These are phyloP conservation scores for Dolichotis patagonum DNA, from an alignment of 2,113 vertebrate genomes.

Conservation along the genomic window DNA sequence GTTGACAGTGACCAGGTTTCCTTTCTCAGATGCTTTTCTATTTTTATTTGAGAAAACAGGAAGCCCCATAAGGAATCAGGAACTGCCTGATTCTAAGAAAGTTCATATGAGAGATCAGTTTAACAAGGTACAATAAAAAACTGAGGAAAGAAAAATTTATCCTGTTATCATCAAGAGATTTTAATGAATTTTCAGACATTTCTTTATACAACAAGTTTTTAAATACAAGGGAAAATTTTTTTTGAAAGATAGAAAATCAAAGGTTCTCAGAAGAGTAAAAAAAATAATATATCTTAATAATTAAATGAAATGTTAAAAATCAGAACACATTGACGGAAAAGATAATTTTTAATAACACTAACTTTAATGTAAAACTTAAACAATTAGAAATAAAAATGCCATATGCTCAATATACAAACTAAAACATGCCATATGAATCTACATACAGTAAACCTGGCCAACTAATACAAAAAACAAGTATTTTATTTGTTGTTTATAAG, in stretches of 20 bases:
- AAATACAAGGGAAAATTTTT: background rate
- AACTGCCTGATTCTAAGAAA: conserved; percentile 78
- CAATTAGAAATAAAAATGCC: conserved; percentile 43
- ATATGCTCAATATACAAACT: conserved; percentile 4
- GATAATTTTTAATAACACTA: background rate
- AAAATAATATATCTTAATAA: background rate
- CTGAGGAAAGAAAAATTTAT: conserved; percentile 1
- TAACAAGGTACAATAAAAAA: conserved; percentile 67
- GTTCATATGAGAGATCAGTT: conserved; percentile 63
- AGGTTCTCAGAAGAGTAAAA: conserved; percentile 22
- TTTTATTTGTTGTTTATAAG: conserved; percentile 20
- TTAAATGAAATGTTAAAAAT: conserved; percentile 49
- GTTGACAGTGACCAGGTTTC: conserved; percentile 73
- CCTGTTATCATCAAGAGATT: conserved; percentile 35
- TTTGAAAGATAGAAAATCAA: background rate
- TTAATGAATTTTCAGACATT: conserved; percentile 38
- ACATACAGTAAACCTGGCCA: conserved; percentile 7
- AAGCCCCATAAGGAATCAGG: conserved; percentile 75
- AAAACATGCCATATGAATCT: background rate
- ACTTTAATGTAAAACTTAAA: conserved; percentile 53
- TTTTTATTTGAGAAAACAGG: conserved; percentile 82
- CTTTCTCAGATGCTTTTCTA: conserved; percentile 78
- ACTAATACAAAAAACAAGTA: background rate
- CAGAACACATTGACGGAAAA: conserved; percentile 16
- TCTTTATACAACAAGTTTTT: conserved; percentile 4